phyloP scores from a whole-genome alignment of 2,113 vertebrate species.

The Psettodes erumei region DNA sequence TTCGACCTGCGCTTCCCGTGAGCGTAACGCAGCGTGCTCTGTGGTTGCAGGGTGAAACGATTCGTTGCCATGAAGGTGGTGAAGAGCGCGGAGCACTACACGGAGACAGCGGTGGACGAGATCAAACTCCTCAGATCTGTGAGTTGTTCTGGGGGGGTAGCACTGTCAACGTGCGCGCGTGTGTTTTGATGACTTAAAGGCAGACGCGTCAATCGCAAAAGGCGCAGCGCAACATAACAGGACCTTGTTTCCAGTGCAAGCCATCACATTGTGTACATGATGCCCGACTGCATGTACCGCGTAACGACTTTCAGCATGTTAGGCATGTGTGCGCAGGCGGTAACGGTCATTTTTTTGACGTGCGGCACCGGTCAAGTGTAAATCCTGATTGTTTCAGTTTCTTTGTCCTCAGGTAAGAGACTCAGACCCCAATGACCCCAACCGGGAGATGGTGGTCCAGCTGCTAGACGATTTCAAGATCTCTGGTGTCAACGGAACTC shows the following conservation, averaged over 20 bases:
- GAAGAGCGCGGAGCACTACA: conserved; percentile 98
- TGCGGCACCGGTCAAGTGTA: not conserved
- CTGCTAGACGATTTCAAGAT: conserved; percentile 98
- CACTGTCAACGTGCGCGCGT: no score
- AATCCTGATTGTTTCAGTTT: not conserved
- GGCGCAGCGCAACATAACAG: not conserved
- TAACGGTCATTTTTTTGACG: no score
- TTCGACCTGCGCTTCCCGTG: conserved; percentile 35
- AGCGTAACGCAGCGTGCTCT: conserved; percentile 24
- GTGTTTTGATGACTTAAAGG: not conserved
- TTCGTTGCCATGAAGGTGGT: conserved; percentile 99
- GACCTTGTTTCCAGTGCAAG: not conserved
- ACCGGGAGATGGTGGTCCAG: conserved; percentile 95
- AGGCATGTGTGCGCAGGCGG: not conserved
- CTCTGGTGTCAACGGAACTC: conserved; percentile 96
- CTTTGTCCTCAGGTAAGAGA: conserved; percentile 85
- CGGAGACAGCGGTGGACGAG: conserved; percentile 97
- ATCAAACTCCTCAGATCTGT: conserved; percentile 96
- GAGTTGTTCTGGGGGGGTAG: conserved; percentile 75
- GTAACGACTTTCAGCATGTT: not conserved
- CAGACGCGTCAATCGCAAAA: not conserved
- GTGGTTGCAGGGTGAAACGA: conserved; percentile 87
- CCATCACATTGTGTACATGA: not conserved
- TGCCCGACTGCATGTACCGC: not conserved
- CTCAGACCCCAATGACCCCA: conserved; percentile 92